These are phyloP conservation scores for Callionymus lyra DNA, from an alignment of 2,113 vertebrate species.

Conservation along the genomic window DNA sequence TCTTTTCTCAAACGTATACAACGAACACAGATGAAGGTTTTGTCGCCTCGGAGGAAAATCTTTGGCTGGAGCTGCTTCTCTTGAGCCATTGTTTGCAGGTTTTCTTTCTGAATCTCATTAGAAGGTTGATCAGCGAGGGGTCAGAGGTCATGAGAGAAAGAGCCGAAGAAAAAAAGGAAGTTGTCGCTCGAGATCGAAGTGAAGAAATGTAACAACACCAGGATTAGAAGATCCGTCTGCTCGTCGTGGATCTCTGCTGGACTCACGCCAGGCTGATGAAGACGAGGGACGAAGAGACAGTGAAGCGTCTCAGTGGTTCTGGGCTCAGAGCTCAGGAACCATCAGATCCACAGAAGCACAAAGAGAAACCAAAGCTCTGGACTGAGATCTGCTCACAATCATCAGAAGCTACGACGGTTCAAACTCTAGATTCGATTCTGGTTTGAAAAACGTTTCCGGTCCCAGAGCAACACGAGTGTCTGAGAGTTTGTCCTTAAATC, in stretches of 20 bases:
- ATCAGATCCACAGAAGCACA: conserved; percentile 17
- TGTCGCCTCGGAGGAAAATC: too few relatives aligned
- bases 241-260: conserved; percentile 34
- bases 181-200: conserved; percentile 25
- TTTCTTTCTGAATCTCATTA: too few relatives aligned
- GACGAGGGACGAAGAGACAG: conserved; percentile 21
- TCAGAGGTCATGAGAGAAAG: conserved; percentile 16
- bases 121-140: too few relatives aligned
- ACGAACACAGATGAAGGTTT: too few relatives aligned
- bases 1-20: too few relatives aligned
- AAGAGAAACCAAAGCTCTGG: conserved; percentile 32
- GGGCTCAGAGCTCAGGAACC: conserved; percentile 41
- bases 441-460: too few relatives aligned
- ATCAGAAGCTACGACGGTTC: too few relatives aligned
- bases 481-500: conserved; percentile 57
- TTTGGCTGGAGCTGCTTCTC: too few relatives aligned
- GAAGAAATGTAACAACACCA: conserved; percentile 38
- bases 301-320: conserved; percentile 35
- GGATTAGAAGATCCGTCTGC: conserved; percentile 41
- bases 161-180: conserved; percentile 13
- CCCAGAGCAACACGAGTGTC: too few relatives aligned
- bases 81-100: too few relatives aligned
- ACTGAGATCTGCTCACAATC: conserved; percentile 23
- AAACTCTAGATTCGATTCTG: too few relatives aligned
- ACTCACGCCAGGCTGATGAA: conserved; percentile 42